phyloP scores from a whole-genome alignment of 2,113 vertebrate genomes.

The Numenius arquata region DNA sequence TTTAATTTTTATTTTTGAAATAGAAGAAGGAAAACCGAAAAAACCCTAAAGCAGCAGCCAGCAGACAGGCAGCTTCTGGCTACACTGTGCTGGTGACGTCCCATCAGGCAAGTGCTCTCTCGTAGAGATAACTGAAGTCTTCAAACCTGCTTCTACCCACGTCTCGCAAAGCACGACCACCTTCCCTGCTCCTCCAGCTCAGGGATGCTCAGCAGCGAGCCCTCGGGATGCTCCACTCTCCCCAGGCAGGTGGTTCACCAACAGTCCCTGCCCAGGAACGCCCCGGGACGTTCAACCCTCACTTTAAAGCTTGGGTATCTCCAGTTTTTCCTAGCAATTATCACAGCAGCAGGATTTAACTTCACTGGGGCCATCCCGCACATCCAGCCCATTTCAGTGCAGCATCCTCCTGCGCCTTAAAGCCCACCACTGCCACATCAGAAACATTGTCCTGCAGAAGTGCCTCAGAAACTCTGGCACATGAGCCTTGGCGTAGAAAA shows the following conservation, averaged over 20 bases:
- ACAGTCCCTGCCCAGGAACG: neutral
- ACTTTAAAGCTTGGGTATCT: neutral
- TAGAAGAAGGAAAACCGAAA: no score
- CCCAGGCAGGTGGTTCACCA: neutral
- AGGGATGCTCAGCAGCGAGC: neutral
- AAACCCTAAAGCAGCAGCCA: neutral
- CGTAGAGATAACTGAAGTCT: neutral
- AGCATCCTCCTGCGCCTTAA: neutral
- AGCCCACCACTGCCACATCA: neutral
- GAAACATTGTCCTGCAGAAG: neutral
- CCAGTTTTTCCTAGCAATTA: neutral
- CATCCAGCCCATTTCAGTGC: neutral
- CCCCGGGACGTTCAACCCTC: accelerated
- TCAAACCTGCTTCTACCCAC: neutral
- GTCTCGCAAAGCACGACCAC: neutral
- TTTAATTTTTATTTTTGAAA: no score
- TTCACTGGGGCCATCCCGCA: neutral
- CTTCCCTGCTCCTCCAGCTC: no score
- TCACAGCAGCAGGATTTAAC: neutral
- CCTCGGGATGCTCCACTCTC: neutral
- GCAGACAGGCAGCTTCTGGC: neutral
- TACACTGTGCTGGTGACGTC: neutral
- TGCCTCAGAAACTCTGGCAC: no score
- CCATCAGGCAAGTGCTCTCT: neutral
- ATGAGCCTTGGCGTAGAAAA: accelerated